Evolutionary conservation across 2,888 invertebrate genomes (phyloP), one percentile per base, ranked within the genome.

Genomic region (Caenorhabditis imperialis): DNA sequence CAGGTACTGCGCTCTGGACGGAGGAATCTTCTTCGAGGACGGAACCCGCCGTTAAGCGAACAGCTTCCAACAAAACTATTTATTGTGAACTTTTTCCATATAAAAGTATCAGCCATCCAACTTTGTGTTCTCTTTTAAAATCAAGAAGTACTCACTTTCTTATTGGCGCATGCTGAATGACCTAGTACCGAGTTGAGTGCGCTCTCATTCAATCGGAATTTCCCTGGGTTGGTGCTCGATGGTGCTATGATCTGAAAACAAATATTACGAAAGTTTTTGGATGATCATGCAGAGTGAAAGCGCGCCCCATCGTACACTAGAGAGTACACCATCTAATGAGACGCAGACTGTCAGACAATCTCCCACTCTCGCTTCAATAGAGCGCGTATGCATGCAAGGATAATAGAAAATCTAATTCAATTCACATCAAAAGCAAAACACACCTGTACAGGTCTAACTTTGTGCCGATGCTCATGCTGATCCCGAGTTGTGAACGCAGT

Each of bases 21-120:
- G 81, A 70, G 81, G 81, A 78, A 85, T 86, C 72, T 86, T 86
- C 85, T 86, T 86, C 85, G 86, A 86, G 78, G 86, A 86, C 73
- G 86, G 86, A 80, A 86, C 85, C 47, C 81, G 83, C 44, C 83
- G 83, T 69, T 82, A 79, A 78, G 50, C 50, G 18, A 40, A 47
- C 12, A n/a, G 4, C 16, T 5, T 22, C 25, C n/a, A n/a, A n/a
- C 18, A 30, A 42, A 16, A 51, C 51, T 74, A 70, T 77, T 75
- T 77, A 74, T 71, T 76, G 74, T 61, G 61, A 54, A 54, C 40
- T 44, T 27, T 14, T 63, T 58, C 47, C 3, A 45, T 38, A 23
- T 63, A 72, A 69, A 60, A 58, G 69, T 60, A 44, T 70, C 54
- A 42, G 42, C 35, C 35, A 35, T 5, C 20, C 23, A 42, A 30